These are phyloP conservation scores for Pollachius pollachius DNA, from an alignment of 2,113 vertebrate genomes.

Conservation along the genomic window DNA sequence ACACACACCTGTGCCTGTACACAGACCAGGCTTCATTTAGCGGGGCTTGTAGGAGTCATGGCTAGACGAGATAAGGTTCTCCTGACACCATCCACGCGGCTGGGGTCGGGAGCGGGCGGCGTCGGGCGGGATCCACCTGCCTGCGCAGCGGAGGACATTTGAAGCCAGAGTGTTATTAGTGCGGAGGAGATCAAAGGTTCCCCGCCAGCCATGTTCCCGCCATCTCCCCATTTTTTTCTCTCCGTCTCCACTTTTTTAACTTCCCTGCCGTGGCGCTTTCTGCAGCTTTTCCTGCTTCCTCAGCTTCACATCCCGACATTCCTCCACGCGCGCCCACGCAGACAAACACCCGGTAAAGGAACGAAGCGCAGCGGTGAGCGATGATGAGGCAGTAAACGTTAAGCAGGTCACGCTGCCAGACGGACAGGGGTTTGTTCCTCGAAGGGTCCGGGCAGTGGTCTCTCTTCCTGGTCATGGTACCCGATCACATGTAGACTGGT, in stretches of 20 bases:
- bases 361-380: too few relatives aligned
- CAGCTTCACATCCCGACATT: neutral
- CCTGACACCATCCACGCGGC: neutral
- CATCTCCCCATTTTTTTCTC: conserved; percentile 19
- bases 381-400: too few relatives aligned
- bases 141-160: conserved; percentile 49
- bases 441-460: too few relatives aligned
- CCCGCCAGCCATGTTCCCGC: conserved; percentile 32
- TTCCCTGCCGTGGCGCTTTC: conserved; percentile 10
- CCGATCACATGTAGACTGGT: too few relatives aligned
- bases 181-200: conserved; percentile 53
- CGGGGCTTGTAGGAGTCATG: conserved; percentile 1
- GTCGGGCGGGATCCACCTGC: conserved; percentile 51
- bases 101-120: conserved; percentile 2
- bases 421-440: too few relatives aligned
- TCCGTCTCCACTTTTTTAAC: conserved; percentile 13
- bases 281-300: neutral
- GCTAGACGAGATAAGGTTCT: conserved; percentile 27
- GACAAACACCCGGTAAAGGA: neutral
- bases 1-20: conserved; percentile 17
- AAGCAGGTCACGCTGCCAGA: too few relatives aligned
- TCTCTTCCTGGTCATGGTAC: too few relatives aligned
- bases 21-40: neutral
- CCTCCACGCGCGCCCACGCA: neutral
- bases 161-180: conserved; percentile 46